phyloP scores from a whole-genome alignment of 92 coral and sea anemone genomes.

The Siderastrea radians region DNA sequence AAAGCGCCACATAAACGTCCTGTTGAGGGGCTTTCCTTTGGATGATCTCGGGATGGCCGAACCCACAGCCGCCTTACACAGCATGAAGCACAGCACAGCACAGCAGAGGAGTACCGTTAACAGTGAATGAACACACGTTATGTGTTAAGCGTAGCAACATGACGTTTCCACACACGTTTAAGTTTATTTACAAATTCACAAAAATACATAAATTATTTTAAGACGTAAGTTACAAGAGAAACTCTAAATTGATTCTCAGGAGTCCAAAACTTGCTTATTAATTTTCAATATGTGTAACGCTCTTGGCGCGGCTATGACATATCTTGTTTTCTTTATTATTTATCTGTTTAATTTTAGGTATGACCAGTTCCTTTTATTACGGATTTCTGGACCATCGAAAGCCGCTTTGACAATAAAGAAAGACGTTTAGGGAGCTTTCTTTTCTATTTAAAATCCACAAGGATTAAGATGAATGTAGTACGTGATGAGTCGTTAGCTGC shows the following conservation, averaged over 20 bases:
- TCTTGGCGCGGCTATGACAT: neutral
- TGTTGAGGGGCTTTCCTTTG: no score
- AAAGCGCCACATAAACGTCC: no score
- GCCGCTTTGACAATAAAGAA: neutral
- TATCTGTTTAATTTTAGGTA: slow-evolving; percentile 5
- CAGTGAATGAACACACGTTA: no score
- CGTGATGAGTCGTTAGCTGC: slow-evolving; percentile 46
- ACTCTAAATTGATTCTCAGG: neutral
- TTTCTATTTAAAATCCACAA: neutral
- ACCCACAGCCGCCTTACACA: no score
- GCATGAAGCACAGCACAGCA: no score
- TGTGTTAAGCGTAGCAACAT: no score
- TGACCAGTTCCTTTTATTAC: neutral
- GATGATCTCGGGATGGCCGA: no score
- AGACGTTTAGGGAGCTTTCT: neutral
- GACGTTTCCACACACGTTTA: no score
- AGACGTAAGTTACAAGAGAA: no score
- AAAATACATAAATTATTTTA: no score
- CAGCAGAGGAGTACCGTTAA: no score
- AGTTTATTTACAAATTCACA: no score
- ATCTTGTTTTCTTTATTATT: neutral
- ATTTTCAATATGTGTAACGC: neutral
- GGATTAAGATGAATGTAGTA: slow-evolving; percentile 22
- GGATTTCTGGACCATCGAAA: neutral
- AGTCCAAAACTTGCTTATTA: neutral